Evolutionary conservation across 2,797 vertebrate genomes (phyloP).

Genomic region (Thalassophryne amazonica): DNA sequence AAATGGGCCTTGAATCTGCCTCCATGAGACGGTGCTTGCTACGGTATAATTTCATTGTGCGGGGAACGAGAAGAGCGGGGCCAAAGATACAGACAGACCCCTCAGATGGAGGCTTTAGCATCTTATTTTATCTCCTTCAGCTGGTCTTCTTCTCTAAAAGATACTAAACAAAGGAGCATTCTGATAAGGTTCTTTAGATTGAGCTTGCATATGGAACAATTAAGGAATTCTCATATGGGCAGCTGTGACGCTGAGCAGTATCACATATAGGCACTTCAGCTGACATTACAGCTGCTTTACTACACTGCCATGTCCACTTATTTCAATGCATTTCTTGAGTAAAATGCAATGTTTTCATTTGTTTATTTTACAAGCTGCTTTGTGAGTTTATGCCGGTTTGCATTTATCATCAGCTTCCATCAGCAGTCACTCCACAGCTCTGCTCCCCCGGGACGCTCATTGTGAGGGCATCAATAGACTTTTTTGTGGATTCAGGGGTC

Average conservation of each 20-base stretch:
- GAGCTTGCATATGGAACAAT: conserved; percentile 36
- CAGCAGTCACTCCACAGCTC: conserved; percentile 25
- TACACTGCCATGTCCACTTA: too few species aligned
- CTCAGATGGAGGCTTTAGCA: conserved; percentile 38
- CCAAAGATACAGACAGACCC: conserved; percentile 60
- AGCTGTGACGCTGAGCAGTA: conserved; percentile 25
- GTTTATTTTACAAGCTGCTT: too few species aligned
- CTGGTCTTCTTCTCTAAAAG: conserved; percentile 16
- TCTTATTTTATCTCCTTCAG: conserved; percentile 3
- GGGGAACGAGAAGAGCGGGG: conserved; percentile 56
- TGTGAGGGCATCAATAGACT: conserved; percentile 66
- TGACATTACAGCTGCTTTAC: too few species aligned
- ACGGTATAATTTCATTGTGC: conserved; percentile 80
- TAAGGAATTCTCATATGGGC: conserved; percentile 26
- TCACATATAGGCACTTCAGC: neutral
- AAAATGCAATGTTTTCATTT: too few species aligned
- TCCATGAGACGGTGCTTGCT: conserved; percentile 73
- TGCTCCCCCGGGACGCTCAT: conserved; percentile 56
- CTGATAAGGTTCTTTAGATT: conserved; percentile 13
- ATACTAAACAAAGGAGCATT: conserved; percentile 15
- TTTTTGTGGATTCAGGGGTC: conserved; percentile 55
- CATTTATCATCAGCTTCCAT: conserved; percentile 52
- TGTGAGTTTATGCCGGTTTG: neutral
- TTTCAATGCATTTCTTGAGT: too few species aligned
- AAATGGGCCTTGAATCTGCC: conserved; percentile 84